Evolutionary conservation across 2,888 invertebrate genomes (phyloP), one percentile per base, ranked within the genome.

Genomic region (Melanophora roralis): DNA sequence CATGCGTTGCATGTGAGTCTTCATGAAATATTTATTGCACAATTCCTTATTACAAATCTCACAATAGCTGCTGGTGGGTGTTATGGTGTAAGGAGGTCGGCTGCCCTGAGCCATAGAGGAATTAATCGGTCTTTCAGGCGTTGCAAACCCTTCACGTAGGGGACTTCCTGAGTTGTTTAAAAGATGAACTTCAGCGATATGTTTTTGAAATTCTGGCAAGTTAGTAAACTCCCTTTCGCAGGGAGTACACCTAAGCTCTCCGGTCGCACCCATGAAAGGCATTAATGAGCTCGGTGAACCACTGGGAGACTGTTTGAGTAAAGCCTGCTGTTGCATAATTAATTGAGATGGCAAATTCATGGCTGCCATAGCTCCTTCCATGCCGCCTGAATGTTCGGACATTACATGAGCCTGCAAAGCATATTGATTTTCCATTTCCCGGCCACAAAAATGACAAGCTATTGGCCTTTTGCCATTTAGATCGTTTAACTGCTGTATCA

Each of bases 1-100:
- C 97, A 99, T 98, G 88, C 98, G 94, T 88, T 98, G 95, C 97
- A 98, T 98, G 91, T 99, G 99, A 1, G 98, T 99, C 89, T 98
- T 97, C 95, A 99, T 97, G 90, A 99, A 99, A 89, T 99, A 99
- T 90, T 99, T 99, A 91, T 99, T 99, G 92, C 99, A 99, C 84
- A 99, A 91, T 91, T 99, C 98, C 90, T 98, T 98, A 91, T 98
- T 98, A 91, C 98, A 98, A 82, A 98, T 97, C 89, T 98, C 98
- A 89, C 98, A 98, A 89, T 97, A 97, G 86, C 97, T 97, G 81
- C 95, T 96, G 1, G 96, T 94, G 0, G 94, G 94, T 0, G 93
- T 93, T 0, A 89, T 86, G 40, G 92, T 93, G 85, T 92, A 91
- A 0, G 93, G 92, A 21, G 92, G 90, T 47, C 93, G 19, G 76